Base-by-base conservation (phyloP, 1,140 invertebrate genomes). In the Phenacoccus solenopsis region DNA sequence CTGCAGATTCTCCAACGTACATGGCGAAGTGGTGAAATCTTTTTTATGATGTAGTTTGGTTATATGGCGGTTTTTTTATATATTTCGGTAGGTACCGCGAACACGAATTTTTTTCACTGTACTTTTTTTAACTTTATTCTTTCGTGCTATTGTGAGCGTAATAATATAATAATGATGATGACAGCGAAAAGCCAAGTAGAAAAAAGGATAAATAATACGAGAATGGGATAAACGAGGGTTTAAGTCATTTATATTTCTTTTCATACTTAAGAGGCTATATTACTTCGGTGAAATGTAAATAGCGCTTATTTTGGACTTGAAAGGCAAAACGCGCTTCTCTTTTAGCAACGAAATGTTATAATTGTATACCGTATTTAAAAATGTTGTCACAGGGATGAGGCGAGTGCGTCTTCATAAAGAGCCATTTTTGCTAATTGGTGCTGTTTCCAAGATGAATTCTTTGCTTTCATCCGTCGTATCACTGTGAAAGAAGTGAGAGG, bases 131-230 rank as follows among this genome's bases (percentile, higher is more conserved):
- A 9, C 21, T 59, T 20, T 59, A 9, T 59, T 64, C 16, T n/a
- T 25, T 24, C 25, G 22, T 16, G 21, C 59, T 22, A 64, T 64
- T 64, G 59, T 64, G 25, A 24, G 59, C 59, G 59, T 64, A 64
- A 64, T 64, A 64, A 64, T 64, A 64, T 64, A 64, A 64, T 64
- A 64, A 64, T 64, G 59, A 64, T 64, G 59, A 64, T 64, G 59
- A 64, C 59, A 64, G 59, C 59, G 59, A 64, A 64, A 64, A 27
- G 59, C 22, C 4, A 25, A 64, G 4, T 24, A 22, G 25, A 27
- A 64, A 64, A 64, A 20, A 64, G 9, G 16, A 5, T 22, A 59
- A 4, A 9, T 5, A 9, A 20, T 64, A 64, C 59, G 25, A 64
- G 59, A 64, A 64, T 64, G 22, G 25, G 59, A 64, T 64, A 24